Base-by-base conservation (phyloP, 2,113 vertebrate species). In the Ardeotis arabs region DNA sequence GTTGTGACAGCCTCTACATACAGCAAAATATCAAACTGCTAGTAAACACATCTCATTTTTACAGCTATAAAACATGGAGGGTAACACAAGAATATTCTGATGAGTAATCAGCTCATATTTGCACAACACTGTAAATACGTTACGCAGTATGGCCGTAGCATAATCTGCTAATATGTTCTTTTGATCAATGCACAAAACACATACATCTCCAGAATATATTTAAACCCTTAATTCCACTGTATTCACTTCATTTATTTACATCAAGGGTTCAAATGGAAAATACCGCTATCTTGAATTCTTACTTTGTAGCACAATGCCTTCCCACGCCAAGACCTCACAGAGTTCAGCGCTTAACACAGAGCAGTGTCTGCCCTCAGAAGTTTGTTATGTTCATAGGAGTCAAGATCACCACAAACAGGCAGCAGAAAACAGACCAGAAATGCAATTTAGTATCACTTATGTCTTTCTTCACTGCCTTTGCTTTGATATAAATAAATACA, bases 291-390 rank as follows among this genome's bases (percentile, higher is more conserved):
- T 63, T 20, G 49, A 58, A 24, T 39, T 55, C 47, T 27, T 15
- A 8, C 10, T 37, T 14, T 29, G 31, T 19, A 50, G 73, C 33
- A 55, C 62, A 13, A 6, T 22, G 1, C 62, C 44, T 45, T 45
- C 0, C 0, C 7, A 4, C 4, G 3, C n/a, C n/a, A 41, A 47
- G 62, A 66, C 20, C 62, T 44, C 58, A 7, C 27, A 47, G 31
- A 47, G n/a, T 13, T 3, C 8, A 7, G 44, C 24, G 9, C 76
- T 25, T 9, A 35, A 18, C 39, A 14, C 3, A 3, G 53, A 39
- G 47, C 37, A 22, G 13, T 20, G 55, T 47, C 47, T 33, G n/a
- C 25, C 39, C 25, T 24, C 55, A 16, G 23, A 19, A 31, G 16
- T 33, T 47, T 20, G 14, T 23, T 64, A 8, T 2, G 3, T 25